Conservation (phyloP, 2,888 invertebrate species). For the Machimus atricapillus region DNA sequence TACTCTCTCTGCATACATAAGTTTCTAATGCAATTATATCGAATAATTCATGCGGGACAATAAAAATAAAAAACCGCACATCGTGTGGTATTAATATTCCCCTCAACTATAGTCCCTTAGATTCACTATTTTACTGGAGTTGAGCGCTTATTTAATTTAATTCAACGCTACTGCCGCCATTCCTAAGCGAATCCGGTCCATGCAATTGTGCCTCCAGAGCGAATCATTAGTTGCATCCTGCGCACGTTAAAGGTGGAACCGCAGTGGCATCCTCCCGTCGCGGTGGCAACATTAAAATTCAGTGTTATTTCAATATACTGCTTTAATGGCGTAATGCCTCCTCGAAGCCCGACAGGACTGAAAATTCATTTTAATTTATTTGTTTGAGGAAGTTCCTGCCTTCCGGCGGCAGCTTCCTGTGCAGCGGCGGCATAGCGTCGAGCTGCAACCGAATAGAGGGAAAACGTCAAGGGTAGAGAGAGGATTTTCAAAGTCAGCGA, state of each 20-base stretch:
- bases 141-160: background rate
- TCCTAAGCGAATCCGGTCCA: background rate
- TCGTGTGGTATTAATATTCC: background rate
- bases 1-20: too few species aligned
- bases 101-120: background rate
- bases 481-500: background rate
- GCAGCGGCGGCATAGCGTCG: background rate
- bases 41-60: too few species aligned
- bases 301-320: background rate
- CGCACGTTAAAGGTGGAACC: background rate
- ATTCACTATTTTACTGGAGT: background rate
- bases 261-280: background rate
- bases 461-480: too few species aligned
- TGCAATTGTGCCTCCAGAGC: background rate
- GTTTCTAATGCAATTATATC: too few species aligned
- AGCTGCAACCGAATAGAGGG: background rate
- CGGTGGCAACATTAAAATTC: background rate
- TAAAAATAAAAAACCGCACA: background rate
- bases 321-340: background rate
- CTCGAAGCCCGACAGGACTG: background rate
- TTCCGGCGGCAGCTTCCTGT: conserved; percentile 9
- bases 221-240: background rate
- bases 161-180: background rate
- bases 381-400: conserved; percentile 1
- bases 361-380: conserved; percentile 26